Conservation (phyloP, 2,113 vertebrate species). For the Callospermophilus lateralis region DNA sequence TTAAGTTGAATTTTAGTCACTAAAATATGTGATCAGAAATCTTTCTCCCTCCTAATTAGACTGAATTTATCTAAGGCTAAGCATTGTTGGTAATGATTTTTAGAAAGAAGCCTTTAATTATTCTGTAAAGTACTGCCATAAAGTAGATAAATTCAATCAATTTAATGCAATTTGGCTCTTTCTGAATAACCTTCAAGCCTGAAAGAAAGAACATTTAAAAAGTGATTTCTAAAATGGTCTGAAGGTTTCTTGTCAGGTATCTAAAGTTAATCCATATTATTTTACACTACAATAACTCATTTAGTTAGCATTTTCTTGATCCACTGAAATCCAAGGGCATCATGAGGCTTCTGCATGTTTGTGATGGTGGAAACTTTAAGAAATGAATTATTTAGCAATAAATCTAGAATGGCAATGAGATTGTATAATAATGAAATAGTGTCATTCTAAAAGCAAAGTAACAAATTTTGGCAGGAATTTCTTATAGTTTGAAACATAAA, state of each 20-base stretch:
- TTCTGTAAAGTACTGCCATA: neutral
- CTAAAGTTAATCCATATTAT: neutral
- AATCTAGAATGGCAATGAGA: neutral
- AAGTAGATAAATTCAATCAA: conserved; percentile 41
- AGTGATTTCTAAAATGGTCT: neutral
- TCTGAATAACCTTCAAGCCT: conserved; percentile 49
- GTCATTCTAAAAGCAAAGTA: neutral
- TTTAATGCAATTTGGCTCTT: conserved; percentile 14
- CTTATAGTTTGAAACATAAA: neutral
- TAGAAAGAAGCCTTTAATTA: conserved; percentile 45
- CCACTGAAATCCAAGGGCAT: neutral
- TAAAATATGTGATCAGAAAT: neutral
- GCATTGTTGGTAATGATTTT: neutral
- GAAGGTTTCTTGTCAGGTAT: neutral
- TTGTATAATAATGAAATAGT: neutral
- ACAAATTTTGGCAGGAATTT: neutral
- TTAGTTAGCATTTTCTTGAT: neutral
- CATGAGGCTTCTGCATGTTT: neutral
- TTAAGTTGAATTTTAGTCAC: neutral
- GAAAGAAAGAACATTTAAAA: neutral
- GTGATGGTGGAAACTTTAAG: neutral
- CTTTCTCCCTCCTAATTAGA: neutral
- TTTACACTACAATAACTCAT: neutral
- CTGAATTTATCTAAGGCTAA: neutral
- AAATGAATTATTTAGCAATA: conserved; percentile 15